Evolutionary conservation across 2,113 vertebrate genomes (phyloP).

Genomic region (Thymallus thymallus): DNA sequence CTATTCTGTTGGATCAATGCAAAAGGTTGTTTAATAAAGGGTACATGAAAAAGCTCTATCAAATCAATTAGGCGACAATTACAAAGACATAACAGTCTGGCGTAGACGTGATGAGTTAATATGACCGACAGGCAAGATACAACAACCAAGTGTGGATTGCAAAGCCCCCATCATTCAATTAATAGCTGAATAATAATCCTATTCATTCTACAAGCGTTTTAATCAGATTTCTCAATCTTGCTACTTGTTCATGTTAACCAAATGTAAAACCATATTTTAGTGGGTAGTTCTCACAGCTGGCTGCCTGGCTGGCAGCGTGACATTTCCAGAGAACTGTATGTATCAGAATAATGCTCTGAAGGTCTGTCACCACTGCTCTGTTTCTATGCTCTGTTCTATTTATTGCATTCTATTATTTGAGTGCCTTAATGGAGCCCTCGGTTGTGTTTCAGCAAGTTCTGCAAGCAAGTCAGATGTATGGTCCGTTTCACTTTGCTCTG

Average conservation of each 20-base stretch:
- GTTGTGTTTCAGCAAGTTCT: constrained; percentile 62
- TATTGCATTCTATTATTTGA: constrained; percentile 27
- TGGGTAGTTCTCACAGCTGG: neutral
- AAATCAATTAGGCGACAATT: constrained; percentile 51
- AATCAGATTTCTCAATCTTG: neutral
- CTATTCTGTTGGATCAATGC: constrained; percentile 57
- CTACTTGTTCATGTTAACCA: neutral
- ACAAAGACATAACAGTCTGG: constrained; percentile 13
- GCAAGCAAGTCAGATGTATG: constrained; percentile 46
- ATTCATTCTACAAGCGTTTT: neutral
- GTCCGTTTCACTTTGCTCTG: constrained; percentile 28
- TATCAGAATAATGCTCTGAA: constrained; percentile 1
- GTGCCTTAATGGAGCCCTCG: constrained; percentile 53
- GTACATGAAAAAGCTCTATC: constrained; percentile 38
- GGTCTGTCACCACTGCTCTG: constrained; percentile 27
- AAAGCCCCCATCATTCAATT: neutral
- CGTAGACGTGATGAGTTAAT: constrained; percentile 20
- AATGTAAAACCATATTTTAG: neutral
- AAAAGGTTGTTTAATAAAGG: constrained; percentile 50
- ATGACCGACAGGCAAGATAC: constrained; percentile 7
- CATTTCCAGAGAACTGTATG: neutral
- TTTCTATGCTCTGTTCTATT: constrained; percentile 5
- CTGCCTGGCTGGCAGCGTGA: neutral
- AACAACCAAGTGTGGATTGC: neutral
- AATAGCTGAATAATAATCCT: neutral